Base-by-base conservation (phyloP, 2,888 invertebrate species). In the Onchidella celtica region DNA sequence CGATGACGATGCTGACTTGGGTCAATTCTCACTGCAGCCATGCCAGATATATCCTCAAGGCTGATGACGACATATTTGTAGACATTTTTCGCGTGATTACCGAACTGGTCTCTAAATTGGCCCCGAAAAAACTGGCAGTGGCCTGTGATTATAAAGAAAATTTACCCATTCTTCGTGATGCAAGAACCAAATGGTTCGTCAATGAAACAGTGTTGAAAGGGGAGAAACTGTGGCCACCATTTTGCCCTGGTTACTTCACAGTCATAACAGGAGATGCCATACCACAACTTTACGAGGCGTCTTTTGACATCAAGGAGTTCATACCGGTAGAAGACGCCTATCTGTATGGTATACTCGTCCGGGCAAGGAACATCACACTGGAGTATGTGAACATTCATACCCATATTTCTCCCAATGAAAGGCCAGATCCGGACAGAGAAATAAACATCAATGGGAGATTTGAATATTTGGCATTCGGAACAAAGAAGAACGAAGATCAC, bases 361-460 rank as follows among this genome's bases (percentile, higher is more conserved):
- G n/a, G n/a, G 69, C 68, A 32, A 27, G 85, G 89, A 73, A 73
- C 32, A 24, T 38, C 9, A 36, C 65, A 17, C 17, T 74, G 4
- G 59, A 59, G 27, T 47, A 68, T 38, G 2, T 66, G 21, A 70
- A 80, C 68, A 74, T 80, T 40, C 79, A 78, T 98, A 85, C 94
- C 97, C 9, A 97, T 97, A 94, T 98, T 98, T 93, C 97, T 98
- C 81, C 97, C 97, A 4, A 94, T 98, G 75, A 97, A 97, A 59
- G 85, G 85, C 73, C 85, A 85, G 47, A 66, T 75, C 38, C 88
- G 85, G 69, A 61, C 88, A 36, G 63, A 85, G 36, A 80, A 59
- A 66, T 80, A 4, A 34, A n/a, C 2, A 57, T 57, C 4, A 80
- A 74, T 36, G 57, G 47, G 24, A 73, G 66, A 66, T 80, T 80